phyloP scores from a whole-genome alignment of 2,888 invertebrate species.

The Cheilosia urbana region DNA sequence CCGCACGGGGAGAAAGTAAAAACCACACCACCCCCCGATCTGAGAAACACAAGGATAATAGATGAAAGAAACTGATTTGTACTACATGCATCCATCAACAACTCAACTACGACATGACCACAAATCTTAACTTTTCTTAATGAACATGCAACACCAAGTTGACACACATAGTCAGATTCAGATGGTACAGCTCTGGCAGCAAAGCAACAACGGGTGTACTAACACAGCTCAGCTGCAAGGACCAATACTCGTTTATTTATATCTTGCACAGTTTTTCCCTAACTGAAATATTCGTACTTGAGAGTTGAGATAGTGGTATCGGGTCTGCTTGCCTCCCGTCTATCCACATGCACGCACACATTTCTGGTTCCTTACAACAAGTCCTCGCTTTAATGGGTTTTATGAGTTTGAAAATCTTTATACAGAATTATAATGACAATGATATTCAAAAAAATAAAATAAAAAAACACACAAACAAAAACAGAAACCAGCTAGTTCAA shows the following conservation, averaged over 20 bases:
- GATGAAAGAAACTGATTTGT: conserved; percentile 52
- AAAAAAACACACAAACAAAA: too few species aligned
- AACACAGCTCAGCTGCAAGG: background rate
- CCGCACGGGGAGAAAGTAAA: background rate
- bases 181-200: background rate
- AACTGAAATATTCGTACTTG: conserved; percentile 10
- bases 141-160: conserved; percentile 47
- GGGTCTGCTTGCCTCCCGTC: conserved; percentile 17
- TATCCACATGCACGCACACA: background rate
- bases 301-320: conserved; percentile 13
- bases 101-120: conserved; percentile 58
- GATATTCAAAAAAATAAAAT: background rate
- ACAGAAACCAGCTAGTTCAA: background rate
- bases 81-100: conserved; percentile 48
- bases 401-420: conserved; percentile 12
- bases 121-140: conserved; percentile 69
- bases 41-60: conserved; percentile 18
- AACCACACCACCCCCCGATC: background rate
- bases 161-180: conserved; percentile 5
- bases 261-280: conserved; percentile 3
- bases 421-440: background rate
- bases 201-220: conserved; percentile 11
- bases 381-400: conserved; percentile 17
- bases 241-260: conserved; percentile 55
- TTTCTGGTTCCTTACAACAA: conserved; percentile 33